A percentile compares a stretch with the other conserved stretches of the same genome.
Conservation (phyloP, 2,113 vertebrate genomes). For the Erythrocercus mccallii region DNA sequence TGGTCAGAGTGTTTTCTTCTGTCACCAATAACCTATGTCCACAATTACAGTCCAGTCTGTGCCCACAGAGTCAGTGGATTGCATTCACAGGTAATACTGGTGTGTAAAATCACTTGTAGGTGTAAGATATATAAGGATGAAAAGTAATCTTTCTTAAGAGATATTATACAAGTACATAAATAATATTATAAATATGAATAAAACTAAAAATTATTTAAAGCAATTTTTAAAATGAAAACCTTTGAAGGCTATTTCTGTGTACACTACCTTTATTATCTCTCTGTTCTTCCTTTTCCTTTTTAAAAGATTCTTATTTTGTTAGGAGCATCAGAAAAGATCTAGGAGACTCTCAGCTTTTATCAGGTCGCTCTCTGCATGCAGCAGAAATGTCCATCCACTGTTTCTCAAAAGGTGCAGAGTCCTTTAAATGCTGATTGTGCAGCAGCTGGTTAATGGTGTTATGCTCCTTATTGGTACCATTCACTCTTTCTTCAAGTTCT, state of each 20-base stretch:
- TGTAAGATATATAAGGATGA: not conserved
- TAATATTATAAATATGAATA: not conserved
- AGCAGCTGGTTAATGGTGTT: not conserved
- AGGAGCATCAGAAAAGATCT: not conserved
- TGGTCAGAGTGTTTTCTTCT: not conserved
- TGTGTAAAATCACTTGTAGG: not conserved
- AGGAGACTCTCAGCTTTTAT: not conserved
- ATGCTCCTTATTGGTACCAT: not conserved
- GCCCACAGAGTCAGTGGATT: not conserved
- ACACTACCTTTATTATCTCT: not conserved
- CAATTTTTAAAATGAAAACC: not conserved
- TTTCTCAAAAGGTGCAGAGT: not conserved
- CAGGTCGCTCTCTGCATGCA: not conserved
- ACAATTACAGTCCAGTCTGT: not conserved
- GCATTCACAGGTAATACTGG: too few species aligned
- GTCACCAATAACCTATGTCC: not conserved
- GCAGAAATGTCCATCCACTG: not conserved
- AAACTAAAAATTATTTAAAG: not conserved
- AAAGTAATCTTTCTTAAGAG: not conserved
- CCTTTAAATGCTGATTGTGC: not conserved
- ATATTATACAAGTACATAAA: not conserved
- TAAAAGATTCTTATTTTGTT: not conserved
- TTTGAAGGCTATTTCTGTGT: not conserved
- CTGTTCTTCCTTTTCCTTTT: not conserved
- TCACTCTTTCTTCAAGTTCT: not conserved